Evolutionary conservation across 2,797 vertebrate genomes (phyloP), one percentile per base, ranked within the genome.

Genomic region (Cygnus olor): DNA sequence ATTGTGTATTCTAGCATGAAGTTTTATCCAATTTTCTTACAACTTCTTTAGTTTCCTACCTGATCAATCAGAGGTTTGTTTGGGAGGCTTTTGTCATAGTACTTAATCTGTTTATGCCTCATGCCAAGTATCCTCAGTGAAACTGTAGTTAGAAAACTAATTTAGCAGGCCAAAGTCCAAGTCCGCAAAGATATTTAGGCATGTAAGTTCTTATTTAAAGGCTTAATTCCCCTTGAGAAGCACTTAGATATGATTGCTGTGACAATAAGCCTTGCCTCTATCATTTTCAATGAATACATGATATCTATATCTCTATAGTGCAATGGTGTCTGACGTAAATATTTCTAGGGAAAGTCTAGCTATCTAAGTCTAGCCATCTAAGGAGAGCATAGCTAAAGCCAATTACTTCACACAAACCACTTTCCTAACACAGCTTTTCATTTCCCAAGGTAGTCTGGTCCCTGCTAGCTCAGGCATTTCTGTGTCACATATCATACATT

Each of bases 81-180:
- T 71, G 21, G 34, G n/a, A 90, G 14, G 19, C 17, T 28, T 82
- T 68, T 77, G 32, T 69, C 38, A 32, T 57, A 80, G 47, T 19
- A 66, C 18, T 74, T 66, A 60, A 80, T 69, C 24, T 88, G 9
- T 57, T 89, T 94, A 60, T 53, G 32, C 56, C 14, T 93, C 20
- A 27, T 76, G 22, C 10, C 61, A 89, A 72, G 6, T 56, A 63
- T 44, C 14, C 28, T 80, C 38, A 69, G 17, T 70, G 51, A 92
- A 72, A 77, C 15, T 57, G 42, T 45, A 92, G 94, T 93, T 93
- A 88, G 27, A 68, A 95, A 94, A 84, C 65, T 91, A 74, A 91
- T 91, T 80, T 72, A 30, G 32, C 19, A 79, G 56, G 38, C 30
- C 28, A 80, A 92, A 38, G 40, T 80, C 69, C 82, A 88, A 57